Percentiles rank a stretch among this genome's conserved stretches.
These are phyloP conservation scores for Leptinotarsa defecta DNA, from an alignment of 1,140 invertebrate genomes.

Conservation along the genomic window DNA sequence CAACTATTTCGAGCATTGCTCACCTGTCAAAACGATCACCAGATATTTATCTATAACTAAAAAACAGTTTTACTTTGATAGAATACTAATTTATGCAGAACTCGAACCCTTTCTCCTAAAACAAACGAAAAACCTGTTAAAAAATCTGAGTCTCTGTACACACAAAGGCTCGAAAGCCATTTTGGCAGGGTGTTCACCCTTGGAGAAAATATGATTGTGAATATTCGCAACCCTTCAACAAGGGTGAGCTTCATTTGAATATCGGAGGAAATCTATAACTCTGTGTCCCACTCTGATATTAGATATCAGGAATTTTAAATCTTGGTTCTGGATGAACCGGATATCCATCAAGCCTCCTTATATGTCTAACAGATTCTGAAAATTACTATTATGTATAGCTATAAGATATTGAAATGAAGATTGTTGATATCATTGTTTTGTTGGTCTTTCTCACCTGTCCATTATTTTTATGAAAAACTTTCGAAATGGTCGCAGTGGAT, in stretches of 20 bases:
- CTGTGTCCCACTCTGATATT: slow-evolving; percentile 45
- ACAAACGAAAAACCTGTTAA: slow-evolving; percentile 44
- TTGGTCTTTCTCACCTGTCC: background rate
- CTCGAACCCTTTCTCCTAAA: slow-evolving; percentile 23
- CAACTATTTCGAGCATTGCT: no score
- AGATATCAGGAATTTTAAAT: slow-evolving; percentile 38
- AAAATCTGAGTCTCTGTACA: slow-evolving; percentile 41
- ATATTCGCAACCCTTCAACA: slow-evolving; percentile 49
- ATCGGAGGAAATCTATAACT: slow-evolving; percentile 41
- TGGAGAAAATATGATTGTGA: slow-evolving; percentile 50
- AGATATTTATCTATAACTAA: slow-evolving; percentile 16
- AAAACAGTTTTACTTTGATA: slow-evolving; percentile 22
- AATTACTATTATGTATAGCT: background rate
- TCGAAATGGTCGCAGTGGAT: no score
- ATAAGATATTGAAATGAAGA: background rate
- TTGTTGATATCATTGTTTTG: background rate
- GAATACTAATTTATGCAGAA: slow-evolving; percentile 38
- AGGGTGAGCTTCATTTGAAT: slow-evolving; percentile 47
- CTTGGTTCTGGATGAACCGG: background rate
- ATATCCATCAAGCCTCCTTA: background rate
- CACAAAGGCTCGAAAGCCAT: slow-evolving; percentile 38
- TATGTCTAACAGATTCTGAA: background rate
- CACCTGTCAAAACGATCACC: background rate
- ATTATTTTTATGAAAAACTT: no score
- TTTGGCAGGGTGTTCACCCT: slow-evolving; percentile 46